Conservation (phyloP, 2,113 vertebrate species). For the Chamaea fasciata region DNA sequence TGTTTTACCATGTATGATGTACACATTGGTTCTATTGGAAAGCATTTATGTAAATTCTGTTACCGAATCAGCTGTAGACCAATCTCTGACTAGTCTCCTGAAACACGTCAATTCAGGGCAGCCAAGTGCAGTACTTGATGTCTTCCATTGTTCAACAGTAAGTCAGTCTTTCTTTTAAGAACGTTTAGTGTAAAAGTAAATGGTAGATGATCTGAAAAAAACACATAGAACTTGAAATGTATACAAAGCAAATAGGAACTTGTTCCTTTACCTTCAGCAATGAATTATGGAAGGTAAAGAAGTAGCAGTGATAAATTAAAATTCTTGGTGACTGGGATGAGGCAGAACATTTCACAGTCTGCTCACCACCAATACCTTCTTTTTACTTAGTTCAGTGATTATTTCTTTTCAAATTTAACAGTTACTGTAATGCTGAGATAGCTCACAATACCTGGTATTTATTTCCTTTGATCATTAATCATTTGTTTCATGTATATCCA, state of each 20-base stretch:
- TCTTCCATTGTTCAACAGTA: conserved; percentile 12
- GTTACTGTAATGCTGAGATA: not conserved
- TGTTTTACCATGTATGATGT: not conserved
- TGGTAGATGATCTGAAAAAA: not conserved
- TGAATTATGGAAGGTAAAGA: not conserved
- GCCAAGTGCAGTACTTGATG: not conserved
- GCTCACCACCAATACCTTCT: not conserved
- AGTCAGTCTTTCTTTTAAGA: not conserved
- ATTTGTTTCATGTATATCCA: conserved; percentile 56
- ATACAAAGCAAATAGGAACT: not conserved
- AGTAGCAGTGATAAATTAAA: not conserved
- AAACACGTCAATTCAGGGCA: not conserved
- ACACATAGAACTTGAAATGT: not conserved
- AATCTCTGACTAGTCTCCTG: not conserved
- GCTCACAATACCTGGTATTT: not conserved
- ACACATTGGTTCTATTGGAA: not conserved
- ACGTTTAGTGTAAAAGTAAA: not conserved
- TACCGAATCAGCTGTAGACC: not conserved
- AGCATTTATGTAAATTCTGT: not conserved
- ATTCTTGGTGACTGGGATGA: not conserved
- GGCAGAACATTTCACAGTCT: not conserved
- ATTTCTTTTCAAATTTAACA: not conserved
- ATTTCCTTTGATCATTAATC: conserved; percentile 26
- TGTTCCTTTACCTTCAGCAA: not conserved
- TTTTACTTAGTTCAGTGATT: not conserved